Percentiles rank a stretch among this genome's conserved stretches.
Evolutionary conservation across 2,888 invertebrate genomes (phyloP).

Genomic region (Margaritifera margaritifera): DNA sequence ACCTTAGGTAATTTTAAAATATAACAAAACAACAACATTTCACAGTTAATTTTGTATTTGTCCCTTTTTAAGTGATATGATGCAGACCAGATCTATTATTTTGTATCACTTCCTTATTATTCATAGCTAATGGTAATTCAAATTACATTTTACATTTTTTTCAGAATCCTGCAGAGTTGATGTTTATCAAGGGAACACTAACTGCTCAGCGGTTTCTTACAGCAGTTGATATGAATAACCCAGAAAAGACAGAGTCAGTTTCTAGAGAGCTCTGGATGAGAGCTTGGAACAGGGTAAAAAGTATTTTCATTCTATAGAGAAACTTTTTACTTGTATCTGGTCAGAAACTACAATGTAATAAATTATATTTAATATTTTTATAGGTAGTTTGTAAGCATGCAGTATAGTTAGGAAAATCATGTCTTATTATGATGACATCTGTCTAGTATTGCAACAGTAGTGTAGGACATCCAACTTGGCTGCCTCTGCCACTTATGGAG

Average conservation of each 20-base stretch:
- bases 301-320: background rate
- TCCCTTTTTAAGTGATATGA: background rate
- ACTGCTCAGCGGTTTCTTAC: conserved; percentile 71
- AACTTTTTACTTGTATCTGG: background rate
- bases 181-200: conserved; percentile 68
- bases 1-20: too few species aligned
- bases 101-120: background rate
- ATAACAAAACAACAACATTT: too few species aligned
- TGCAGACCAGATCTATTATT: background rate
- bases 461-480: too few species aligned
- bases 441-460: too few species aligned
- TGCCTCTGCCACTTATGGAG: too few species aligned
- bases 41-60: too few species aligned
- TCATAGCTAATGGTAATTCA: background rate
- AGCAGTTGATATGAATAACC: conserved; percentile 65
- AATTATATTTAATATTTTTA: too few species aligned
- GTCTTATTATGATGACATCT: too few species aligned
- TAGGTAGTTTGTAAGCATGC: too few species aligned
- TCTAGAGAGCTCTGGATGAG: conserved; percentile 71
- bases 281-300: conserved; percentile 65
- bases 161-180: conserved; percentile 61
- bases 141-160: conserved; percentile 5
- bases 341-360: too few species aligned
- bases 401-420: too few species aligned
- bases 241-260: conserved; percentile 63